Evolutionary conservation across 2,888 invertebrate species (phyloP), one percentile per base, ranked within the genome.

Genomic region (Eupithecia centaureata): DNA sequence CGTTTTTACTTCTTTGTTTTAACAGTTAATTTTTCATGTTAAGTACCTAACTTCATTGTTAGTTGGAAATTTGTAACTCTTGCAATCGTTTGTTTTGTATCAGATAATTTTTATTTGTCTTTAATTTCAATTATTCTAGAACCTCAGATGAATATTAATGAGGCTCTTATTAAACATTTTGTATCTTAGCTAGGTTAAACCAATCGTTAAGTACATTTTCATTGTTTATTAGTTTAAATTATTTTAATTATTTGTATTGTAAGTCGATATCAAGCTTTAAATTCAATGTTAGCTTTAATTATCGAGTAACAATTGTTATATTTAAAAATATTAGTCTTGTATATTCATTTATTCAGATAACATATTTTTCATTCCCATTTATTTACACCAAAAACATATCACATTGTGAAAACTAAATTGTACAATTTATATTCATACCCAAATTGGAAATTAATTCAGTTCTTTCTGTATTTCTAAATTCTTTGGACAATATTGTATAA

Each of bases 211-310:
- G 64, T 71, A 71, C 64, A 71, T 62, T 65, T 28, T 28, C 27
- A 63, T 66, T 65, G 61, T 61, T 61, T 30, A 22, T 5, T 65
- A 67, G 38, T 63, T 71, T 65, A 57, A 60, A 66, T 70, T 63
- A 67, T 70, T 70, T 73, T 67, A 65, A 61, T 73, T 70, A 61
- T 71, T 72, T 72, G 76, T 82, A 80, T 78, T 82, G 79, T 87
- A 88, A 89, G 89, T 91, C 84, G 86, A 88, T 88, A 85, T 86
- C 83, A 91, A 92, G 92, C 92, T 93, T 93, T 93, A 93, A 93
- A 92, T 91, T 92, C 84, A 87, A 90, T 88, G 84, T 92, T 92
- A 93, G 92, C 92, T 93, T 93, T 93, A 93, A 92, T 92, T 90
- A 90, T 84, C 72, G 77, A 78, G 81, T 89, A 86, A 87, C 83